A percentile compares a stretch with the other conserved stretches of the same genome.
Evolutionary conservation across 2,888 invertebrate species (phyloP).

Genomic region (Micropterix aruncella): DNA sequence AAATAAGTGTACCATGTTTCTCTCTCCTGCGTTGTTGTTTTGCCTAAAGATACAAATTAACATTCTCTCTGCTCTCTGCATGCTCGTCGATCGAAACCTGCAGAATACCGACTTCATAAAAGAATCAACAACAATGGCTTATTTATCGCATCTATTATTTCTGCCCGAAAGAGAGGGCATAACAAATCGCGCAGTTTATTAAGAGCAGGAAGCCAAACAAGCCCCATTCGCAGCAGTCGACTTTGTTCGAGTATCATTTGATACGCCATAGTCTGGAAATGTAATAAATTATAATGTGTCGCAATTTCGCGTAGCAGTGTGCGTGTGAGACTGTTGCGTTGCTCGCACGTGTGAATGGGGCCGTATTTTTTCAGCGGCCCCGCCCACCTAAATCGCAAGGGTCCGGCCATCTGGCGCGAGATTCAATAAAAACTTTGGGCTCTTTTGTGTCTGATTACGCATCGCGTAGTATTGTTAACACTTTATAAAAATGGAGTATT

Average conservation of each 20-base stretch:
- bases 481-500: too few species aligned
- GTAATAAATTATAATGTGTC: not conserved
- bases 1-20: too few species aligned
- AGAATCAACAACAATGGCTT: too few species aligned
- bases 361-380: not conserved
- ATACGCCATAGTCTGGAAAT: not conserved
- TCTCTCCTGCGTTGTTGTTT: too few species aligned
- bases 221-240: not conserved
- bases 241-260: not conserved
- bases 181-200: not conserved
- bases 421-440: not conserved
- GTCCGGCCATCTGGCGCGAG: not conserved
- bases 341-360: not conserved
- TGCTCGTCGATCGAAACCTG: too few species aligned
- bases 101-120: too few species aligned
- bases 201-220: not conserved
- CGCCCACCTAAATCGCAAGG: not conserved
- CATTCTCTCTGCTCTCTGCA: too few species aligned
- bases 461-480: too few species aligned
- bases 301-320: not conserved
- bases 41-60: too few species aligned
- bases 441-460: not conserved
- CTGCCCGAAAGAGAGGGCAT: too few species aligned
- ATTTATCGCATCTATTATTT: too few species aligned
- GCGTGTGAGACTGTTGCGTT: too few species aligned